phyloP scores from a whole-genome alignment of 2,797 vertebrate species.

The Natrix natrix region DNA sequence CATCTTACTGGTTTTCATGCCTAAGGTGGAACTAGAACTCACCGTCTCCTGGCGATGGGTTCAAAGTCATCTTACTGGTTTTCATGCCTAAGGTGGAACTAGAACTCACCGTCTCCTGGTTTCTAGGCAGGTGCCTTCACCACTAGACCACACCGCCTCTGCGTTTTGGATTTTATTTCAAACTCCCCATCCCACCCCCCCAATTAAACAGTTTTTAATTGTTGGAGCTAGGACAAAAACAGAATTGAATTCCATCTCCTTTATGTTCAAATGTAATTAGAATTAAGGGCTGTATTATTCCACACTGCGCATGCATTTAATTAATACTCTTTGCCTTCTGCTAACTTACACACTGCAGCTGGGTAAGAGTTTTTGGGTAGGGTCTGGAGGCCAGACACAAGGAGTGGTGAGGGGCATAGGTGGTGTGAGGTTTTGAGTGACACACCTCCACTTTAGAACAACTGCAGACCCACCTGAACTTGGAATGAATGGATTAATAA shows the following conservation, averaged over 20 bases:
- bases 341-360: not conserved
- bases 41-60: too few relatives aligned
- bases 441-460: not conserved
- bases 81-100: too few relatives aligned
- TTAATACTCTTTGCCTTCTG: not conserved
- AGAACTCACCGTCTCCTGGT: too few relatives aligned
- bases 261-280: not conserved
- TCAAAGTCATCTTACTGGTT: too few relatives aligned
- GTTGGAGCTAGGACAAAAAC: not conserved
- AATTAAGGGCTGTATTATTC: not conserved
- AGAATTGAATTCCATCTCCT: not conserved
- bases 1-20: too few relatives aligned
- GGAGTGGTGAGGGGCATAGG: not conserved
- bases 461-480: too few relatives aligned
- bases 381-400: not conserved
- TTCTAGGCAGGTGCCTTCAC: too few relatives aligned
- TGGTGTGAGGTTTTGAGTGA: not conserved
- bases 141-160: too few relatives aligned
- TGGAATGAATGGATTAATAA: not conserved
- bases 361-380: not conserved
- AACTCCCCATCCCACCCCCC: too few relatives aligned
- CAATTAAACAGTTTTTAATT: not conserved
- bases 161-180: too few relatives aligned
- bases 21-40: too few relatives aligned
- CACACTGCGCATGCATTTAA: not conserved